A percentile compares a stretch with the other conserved stretches of the same genome.
These are phyloP conservation scores for Cichladusa arquata DNA, from an alignment of 2,113 vertebrate species.

Conservation along the genomic window DNA sequence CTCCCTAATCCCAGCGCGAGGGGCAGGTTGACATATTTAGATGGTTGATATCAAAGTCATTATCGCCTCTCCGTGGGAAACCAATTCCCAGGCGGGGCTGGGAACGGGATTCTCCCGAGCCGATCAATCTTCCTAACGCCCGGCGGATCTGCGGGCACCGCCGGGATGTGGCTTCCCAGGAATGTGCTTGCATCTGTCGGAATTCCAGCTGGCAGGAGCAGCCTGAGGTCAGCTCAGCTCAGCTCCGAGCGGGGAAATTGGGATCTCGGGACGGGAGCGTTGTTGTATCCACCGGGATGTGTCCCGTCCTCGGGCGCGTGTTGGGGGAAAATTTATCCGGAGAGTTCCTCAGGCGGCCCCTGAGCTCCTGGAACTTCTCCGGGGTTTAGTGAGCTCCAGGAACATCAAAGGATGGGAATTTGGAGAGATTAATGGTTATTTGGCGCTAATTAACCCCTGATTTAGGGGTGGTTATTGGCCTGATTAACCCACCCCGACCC, in stretches of 20 bases:
- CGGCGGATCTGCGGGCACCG: conserved; percentile 67
- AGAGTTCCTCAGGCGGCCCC: neutral
- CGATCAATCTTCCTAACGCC: conserved; percentile 76
- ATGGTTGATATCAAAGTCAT: conserved; percentile 75
- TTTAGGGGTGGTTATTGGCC: neutral
- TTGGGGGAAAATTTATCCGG: neutral
- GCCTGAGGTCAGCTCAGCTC: neutral
- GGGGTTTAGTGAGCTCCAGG: neutral
- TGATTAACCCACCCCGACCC: neutral
- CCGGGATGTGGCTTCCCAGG: conserved; percentile 72
- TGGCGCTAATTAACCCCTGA: neutral
- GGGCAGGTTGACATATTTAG: conserved; percentile 73
- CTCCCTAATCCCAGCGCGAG: conserved; percentile 48
- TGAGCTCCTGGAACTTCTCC: neutral
- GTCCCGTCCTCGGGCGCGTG: neutral
- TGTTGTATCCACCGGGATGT: accelerated
- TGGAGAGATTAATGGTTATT: neutral
- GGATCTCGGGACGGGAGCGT: accelerated
- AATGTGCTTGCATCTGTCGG: conserved; percentile 80
- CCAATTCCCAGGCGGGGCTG: conserved; percentile 48
- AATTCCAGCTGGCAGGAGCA: neutral
- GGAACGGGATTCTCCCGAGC: conserved; percentile 64
- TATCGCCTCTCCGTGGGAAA: conserved; percentile 69
- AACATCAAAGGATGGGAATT: conserved; percentile 29
- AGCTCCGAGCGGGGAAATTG: too few species aligned